A percentile compares a stretch with the other conserved stretches of the same genome.
Conservation (phyloP, 2,888 invertebrate genomes). For the Reticulitermes lucifugus region DNA sequence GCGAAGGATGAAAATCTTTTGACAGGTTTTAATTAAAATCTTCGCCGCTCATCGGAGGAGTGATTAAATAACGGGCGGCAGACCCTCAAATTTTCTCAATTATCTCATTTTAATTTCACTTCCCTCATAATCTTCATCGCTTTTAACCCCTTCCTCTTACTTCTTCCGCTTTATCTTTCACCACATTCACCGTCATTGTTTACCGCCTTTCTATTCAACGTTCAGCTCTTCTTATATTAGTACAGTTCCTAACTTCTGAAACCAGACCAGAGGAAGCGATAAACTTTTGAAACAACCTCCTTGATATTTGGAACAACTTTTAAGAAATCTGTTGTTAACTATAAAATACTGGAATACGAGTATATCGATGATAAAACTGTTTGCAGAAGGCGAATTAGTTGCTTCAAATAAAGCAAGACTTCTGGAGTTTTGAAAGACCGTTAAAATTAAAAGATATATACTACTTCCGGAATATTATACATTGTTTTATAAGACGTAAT, state of each 20-base stretch:
- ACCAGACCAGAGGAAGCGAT: conserved; percentile 24
- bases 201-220: conserved; percentile 16
- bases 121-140: conserved; percentile 28
- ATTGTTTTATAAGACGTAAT: no score
- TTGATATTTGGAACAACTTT: conserved; percentile 18
- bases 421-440: neutral
- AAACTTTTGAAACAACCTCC: conserved; percentile 20
- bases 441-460: neutral
- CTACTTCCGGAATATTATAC: neutral
- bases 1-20: conserved; percentile 45
- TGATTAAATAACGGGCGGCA: conserved; percentile 34
- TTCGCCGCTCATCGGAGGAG: conserved; percentile 39
- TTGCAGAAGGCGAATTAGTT: neutral
- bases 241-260: conserved; percentile 7
- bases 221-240: neutral
- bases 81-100: conserved; percentile 46
- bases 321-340: conserved; percentile 11
- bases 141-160: neutral
- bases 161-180: conserved; percentile 24
- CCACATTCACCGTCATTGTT: conserved; percentile 26
- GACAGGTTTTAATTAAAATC: conserved; percentile 51
- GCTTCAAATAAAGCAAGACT: neutral
- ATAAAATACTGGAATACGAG: neutral
- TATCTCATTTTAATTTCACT: conserved; percentile 46
- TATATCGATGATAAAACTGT: neutral